Percentiles rank a stretch among this genome's conserved stretches.
Evolutionary conservation across 2,888 invertebrate species (phyloP).

Genomic region (Hydropsyche betteni): DNA sequence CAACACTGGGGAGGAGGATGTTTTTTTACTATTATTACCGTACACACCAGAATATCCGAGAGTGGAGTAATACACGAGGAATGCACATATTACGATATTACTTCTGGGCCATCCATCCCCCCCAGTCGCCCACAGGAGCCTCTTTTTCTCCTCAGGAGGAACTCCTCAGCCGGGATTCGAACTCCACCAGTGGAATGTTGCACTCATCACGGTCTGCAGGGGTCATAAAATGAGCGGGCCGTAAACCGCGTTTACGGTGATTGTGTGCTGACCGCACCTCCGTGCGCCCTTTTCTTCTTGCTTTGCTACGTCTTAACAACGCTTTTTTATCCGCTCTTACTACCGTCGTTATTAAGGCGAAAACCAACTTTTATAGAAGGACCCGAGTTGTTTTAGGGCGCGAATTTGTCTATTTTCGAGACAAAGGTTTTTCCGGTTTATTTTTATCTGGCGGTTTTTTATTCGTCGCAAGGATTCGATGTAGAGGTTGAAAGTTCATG

Average conservation of each 20-base stretch:
- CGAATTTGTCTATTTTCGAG: neutral
- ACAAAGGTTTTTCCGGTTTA: neutral
- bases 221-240: constrained; percentile 30
- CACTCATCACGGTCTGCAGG: constrained; percentile 28
- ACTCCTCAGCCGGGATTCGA: neutral
- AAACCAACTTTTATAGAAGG: neutral
- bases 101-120: neutral
- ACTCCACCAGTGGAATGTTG: constrained; percentile 6
- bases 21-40: constrained; percentile 6
- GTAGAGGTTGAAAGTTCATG: too few species aligned
- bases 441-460: too few species aligned
- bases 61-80: constrained; percentile 3
- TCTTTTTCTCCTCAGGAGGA: too few species aligned
- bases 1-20: neutral
- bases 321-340: constrained; percentile 15
- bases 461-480: too few species aligned
- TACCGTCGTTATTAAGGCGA: constrained; percentile 8
- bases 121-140: too few species aligned
- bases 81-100: constrained; percentile 29
- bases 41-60: too few species aligned
- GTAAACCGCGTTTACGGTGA: constrained; percentile 39
- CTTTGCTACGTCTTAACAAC: neutral
- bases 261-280: constrained; percentile 34
- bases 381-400: too few species aligned
- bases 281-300: neutral